phyloP scores from a whole-genome alignment of 23 tunicate genomes.

The Botrylloides violaceus region DNA sequence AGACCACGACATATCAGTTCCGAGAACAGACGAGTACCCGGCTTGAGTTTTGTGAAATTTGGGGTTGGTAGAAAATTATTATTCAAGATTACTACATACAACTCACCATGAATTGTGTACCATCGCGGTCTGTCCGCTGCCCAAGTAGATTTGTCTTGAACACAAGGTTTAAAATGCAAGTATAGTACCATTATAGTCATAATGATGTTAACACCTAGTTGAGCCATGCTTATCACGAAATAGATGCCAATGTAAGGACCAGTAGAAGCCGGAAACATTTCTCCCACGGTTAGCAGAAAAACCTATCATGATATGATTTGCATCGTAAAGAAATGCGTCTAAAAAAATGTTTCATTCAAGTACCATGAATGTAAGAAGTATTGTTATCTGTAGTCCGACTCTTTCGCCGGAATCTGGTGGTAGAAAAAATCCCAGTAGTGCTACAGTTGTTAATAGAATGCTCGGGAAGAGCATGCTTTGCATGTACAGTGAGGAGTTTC shows the following conservation, averaged over 20 bases:
- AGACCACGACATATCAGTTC: too few relatives aligned
- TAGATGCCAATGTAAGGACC: constrained; percentile 80
- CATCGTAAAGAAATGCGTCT: background rate
- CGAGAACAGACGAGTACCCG: too few relatives aligned
- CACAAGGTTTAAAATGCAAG: constrained; percentile 59
- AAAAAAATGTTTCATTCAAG: background rate
- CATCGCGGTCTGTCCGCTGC: background rate
- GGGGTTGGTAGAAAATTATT: too few relatives aligned
- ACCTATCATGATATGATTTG: constrained; percentile 25
- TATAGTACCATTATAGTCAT: constrained; percentile 77
- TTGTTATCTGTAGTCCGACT: constrained; percentile 71
- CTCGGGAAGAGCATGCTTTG: constrained; percentile 92
- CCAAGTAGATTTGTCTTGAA: constrained; percentile 11
- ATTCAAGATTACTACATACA: too few relatives aligned
- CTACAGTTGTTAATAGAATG: constrained; percentile 68
- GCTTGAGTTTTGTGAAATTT: too few relatives aligned
- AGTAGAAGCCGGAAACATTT: constrained; percentile 88
- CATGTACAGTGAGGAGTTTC: constrained; percentile 80
- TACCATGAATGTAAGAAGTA: constrained; percentile 63
- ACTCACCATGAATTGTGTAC: too few relatives aligned
- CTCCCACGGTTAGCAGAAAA: constrained; percentile 74
- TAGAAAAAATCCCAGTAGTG: constrained; percentile 67
- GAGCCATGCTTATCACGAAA: constrained; percentile 69
- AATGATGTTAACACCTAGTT: constrained; percentile 56
- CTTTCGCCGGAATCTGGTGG: constrained; percentile 87